Percentiles rank a stretch among this genome's conserved stretches.
Evolutionary conservation across 2,888 invertebrate genomes (phyloP).

Genomic region (Gerris lacustris): DNA sequence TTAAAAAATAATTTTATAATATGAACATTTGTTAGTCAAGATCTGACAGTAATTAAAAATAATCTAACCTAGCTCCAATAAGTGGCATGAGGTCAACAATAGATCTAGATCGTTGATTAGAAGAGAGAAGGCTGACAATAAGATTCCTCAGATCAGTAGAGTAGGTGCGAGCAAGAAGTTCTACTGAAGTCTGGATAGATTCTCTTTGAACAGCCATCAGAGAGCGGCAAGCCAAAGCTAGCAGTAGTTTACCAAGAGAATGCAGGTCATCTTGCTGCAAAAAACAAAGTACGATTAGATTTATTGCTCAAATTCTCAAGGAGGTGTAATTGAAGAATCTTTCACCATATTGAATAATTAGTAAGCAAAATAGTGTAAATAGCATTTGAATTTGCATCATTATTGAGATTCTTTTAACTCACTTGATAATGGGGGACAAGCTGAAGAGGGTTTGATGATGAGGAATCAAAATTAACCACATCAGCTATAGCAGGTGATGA

Average conservation of each 20-base stretch:
- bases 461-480: constrained; percentile 62
- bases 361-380: too few relatives aligned
- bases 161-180: constrained; percentile 78
- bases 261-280: constrained; percentile 80
- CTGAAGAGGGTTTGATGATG: constrained; percentile 50
- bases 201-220: constrained; percentile 75
- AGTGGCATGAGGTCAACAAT: constrained; percentile 98
- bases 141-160: constrained; percentile 89
- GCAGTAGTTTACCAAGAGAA: constrained; percentile 76
- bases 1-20: too few relatives aligned
- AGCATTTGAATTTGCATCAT: too few relatives aligned
- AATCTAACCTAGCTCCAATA: constrained; percentile 63
- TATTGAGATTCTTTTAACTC: background rate
- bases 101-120: constrained; percentile 50
- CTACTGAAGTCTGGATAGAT: constrained; percentile 75
- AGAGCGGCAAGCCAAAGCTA: constrained; percentile 87
- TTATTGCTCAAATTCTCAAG: too few relatives aligned
- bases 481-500: constrained; percentile 72
- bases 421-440: constrained; percentile 58
- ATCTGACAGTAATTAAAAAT: too few relatives aligned
- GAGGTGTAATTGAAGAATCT: too few relatives aligned
- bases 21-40: too few relatives aligned
- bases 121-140: constrained; percentile 67
- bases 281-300: constrained; percentile 16
- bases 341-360: too few relatives aligned